Percentiles rank a stretch among this genome's conserved stretches.
Conservation (phyloP, 2,888 invertebrate species). For the Cataglyphis altisquamis region DNA sequence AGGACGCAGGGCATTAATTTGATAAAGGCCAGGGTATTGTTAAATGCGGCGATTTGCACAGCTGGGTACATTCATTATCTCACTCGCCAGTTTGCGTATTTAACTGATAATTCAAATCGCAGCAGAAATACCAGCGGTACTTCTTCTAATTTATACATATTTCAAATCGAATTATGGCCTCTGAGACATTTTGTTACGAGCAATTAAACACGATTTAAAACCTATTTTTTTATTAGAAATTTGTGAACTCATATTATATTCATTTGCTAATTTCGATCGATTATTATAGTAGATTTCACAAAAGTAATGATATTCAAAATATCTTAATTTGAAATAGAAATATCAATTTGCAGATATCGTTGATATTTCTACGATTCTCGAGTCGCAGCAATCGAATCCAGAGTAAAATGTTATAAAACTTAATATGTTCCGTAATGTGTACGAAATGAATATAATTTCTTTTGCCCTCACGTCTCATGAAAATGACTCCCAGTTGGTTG, state of each 20-base stretch:
- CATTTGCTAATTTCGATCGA: background rate
- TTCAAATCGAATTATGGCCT: background rate
- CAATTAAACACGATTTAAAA: background rate
- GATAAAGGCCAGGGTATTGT: constrained; percentile 20
- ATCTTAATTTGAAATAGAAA: constrained; percentile 22
- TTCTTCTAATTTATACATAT: constrained; percentile 19
- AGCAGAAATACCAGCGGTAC: background rate
- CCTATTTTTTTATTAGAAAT: background rate
- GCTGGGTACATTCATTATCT: constrained; percentile 49
- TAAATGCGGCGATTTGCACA: constrained; percentile 45
- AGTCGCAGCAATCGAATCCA: background rate
- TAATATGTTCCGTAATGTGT: background rate
- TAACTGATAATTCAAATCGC: constrained; percentile 20
- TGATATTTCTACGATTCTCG: constrained; percentile 9
- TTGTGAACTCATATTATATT: background rate
- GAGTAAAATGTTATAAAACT: background rate
- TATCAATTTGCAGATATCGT: background rate
- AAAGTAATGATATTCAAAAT: background rate
- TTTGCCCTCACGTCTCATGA: constrained; percentile 7
- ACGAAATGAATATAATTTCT: constrained; percentile 2
- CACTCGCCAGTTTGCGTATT: background rate
- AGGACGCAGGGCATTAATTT: constrained; percentile 21
- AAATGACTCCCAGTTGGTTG: constrained; percentile 21
- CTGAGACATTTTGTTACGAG: background rate
- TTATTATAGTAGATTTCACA: background rate